Percentiles rank a stretch among this genome's conserved stretches.
These are phyloP conservation scores for Acestrorhynchus altus DNA, from an alignment of 2,797 vertebrate species.

Conservation along the genomic window DNA sequence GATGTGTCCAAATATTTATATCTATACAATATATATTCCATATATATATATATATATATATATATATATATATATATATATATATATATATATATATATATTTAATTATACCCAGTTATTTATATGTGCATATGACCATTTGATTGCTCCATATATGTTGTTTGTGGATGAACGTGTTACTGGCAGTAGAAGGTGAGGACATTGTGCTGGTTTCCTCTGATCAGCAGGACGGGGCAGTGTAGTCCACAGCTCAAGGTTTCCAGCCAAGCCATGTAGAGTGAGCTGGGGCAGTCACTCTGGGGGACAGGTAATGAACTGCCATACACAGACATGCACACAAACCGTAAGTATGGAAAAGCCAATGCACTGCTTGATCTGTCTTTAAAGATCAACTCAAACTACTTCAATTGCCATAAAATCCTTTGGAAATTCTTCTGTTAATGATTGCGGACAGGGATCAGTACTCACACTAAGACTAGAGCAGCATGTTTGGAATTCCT, in stretches of 20 bases:
- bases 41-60: too few relatives aligned
- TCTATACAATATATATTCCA: too few relatives aligned
- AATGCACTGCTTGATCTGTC: not conserved
- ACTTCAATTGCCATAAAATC: too few relatives aligned
- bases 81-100: too few relatives aligned
- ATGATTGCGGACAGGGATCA: conserved; percentile 6
- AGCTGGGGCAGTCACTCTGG: conserved; percentile 70
- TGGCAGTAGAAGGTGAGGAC: conserved; percentile 78
- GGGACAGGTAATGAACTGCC: conserved; percentile 76
- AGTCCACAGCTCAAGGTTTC: conserved; percentile 74
- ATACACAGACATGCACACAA: not conserved
- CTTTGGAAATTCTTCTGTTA: not conserved
- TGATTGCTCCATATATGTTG: not conserved
- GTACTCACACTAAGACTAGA: conserved; percentile 79
- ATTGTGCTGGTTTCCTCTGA: conserved; percentile 80
- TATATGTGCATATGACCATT: not conserved
- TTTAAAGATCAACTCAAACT: not conserved
- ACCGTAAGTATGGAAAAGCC: conserved; percentile 3
- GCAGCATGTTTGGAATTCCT: conserved; percentile 76
- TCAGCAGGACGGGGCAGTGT: conserved; percentile 70
- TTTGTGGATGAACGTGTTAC: conserved; percentile 50
- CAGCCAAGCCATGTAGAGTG: conserved; percentile 80
- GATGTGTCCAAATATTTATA: too few relatives aligned
- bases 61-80: too few relatives aligned
- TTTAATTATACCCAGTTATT: too few relatives aligned